Base-by-base conservation (phyloP, 2,888 invertebrate genomes). In the Stenotaenia linearis region DNA sequence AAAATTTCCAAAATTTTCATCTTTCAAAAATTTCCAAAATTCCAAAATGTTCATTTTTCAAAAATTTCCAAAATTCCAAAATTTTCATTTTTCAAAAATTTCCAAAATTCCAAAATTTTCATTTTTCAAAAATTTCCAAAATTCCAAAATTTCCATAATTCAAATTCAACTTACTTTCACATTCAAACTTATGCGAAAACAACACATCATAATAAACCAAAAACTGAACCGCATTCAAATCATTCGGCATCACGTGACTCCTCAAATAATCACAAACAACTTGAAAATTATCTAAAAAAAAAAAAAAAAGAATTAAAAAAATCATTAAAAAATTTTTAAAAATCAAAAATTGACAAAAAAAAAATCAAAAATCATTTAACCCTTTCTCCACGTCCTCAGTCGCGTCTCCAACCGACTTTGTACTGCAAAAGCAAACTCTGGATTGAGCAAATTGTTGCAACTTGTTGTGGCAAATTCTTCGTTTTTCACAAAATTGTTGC, bases 351-450 rank as follows among this genome's bases (percentile, higher is more conserved):
- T n/a, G n/a, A n/a, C n/a, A n/a, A n/a, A n/a, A n/a, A n/a, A n/a
- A n/a, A n/a, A n/a, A n/a, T n/a, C n/a, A n/a, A n/a, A n/a, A n/a
- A n/a, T n/a, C n/a, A 10, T 30, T 28, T 4, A 7, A 76, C 76
- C 76, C 30, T n/a, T 4, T 28, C 35, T 25, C 76, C 76, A 76
- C 2, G 9, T 7, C 4, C 35, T 4, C n/a, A 76, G 32, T 28
- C 35, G 2, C 10, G 25, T 76, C n/a, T 76, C 76, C 30, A 76
- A 12, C 2, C 30, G 76, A 76, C 32, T 32, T 18, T 76, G 25
- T 6, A 76, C 5, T 6, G 76, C 76, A 25, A 76, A 28, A n/a
- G 76, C 30, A 32, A 76, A 76, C n/a, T 76, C 76, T 2, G 76
- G 76, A n/a, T 76, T 76, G 32, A 76, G 35, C 32, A 76, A 21